These are phyloP conservation scores for Melipona bicolor DNA, from an alignment of 2,888 invertebrate genomes.

Conservation along the genomic window DNA sequence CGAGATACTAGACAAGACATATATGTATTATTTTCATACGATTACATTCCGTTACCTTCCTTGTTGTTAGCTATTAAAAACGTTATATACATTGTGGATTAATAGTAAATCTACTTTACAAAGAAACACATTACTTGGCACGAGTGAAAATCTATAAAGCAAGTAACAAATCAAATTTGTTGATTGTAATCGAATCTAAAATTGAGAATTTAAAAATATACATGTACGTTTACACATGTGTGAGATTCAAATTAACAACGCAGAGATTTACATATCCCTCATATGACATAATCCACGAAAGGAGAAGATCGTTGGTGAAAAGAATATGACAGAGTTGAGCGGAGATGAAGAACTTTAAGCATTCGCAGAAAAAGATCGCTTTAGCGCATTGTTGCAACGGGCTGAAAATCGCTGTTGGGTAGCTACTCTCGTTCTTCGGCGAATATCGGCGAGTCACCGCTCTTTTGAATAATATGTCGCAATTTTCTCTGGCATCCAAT, in stretches of 20 bases:
- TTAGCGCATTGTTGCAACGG: not conserved
- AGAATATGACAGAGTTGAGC: not conserved
- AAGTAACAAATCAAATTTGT: not conserved
- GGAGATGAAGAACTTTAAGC: not conserved
- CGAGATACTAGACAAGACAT: not conserved
- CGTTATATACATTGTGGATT: not conserved
- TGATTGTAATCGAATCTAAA: not conserved
- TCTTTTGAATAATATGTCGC: slow-evolving; percentile 68
- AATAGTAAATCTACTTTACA: not conserved
- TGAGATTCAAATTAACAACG: not conserved
- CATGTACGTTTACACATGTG: not conserved
- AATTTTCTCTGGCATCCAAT: slow-evolving; percentile 77
- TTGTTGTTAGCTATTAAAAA: not conserved
- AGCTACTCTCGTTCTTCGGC: slow-evolving; percentile 40
- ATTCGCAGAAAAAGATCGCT: not conserved
- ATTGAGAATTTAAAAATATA: not conserved
- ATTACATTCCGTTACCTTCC: not conserved
- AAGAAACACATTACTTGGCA: not conserved
- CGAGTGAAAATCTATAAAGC: not conserved
- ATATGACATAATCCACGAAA: not conserved
- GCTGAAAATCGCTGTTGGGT: not conserved
- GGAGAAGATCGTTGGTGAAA: not conserved
- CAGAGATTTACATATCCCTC: not conserved
- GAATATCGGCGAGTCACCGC: slow-evolving; percentile 52
- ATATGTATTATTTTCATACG: not conserved